These are phyloP conservation scores for Grammomys surdaster DNA, from an alignment of 2,113 vertebrate species.

Conservation along the genomic window DNA sequence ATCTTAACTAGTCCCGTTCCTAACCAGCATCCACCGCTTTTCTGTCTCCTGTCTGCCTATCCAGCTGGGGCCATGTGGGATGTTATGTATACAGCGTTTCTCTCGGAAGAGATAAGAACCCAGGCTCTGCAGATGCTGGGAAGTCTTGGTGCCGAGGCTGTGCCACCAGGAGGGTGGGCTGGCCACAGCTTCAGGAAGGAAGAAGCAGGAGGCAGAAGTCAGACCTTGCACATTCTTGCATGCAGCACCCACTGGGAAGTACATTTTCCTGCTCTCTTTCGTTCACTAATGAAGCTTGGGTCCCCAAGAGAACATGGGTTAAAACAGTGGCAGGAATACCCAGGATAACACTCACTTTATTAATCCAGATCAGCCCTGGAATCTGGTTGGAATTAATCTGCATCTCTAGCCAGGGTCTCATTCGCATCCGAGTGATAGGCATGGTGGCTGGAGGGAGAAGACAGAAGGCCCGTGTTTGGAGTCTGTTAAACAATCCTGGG, in stretches of 20 bases:
- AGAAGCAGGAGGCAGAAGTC: background rate
- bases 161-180: background rate
- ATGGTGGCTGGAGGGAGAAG: constrained; percentile 86
- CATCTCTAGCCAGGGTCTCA: constrained; percentile 97
- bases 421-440: constrained; percentile 95
- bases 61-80: background rate
- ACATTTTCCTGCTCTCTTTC: constrained; percentile 42
- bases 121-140: background rate
- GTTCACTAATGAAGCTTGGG: constrained; percentile 52
- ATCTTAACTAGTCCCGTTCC: background rate
- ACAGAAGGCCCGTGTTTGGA: constrained; percentile 51
- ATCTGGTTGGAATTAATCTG: constrained; percentile 93
- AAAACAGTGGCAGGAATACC: constrained; percentile 53
- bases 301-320: constrained; percentile 35
- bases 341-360: constrained; percentile 89
- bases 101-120: constrained; percentile 7
- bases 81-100: background rate
- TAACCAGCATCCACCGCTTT: background rate
- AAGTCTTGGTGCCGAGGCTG: background rate
- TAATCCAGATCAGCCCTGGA: constrained; percentile 93
- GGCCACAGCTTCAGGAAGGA: background rate
- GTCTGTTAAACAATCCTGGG: constrained; percentile 44
- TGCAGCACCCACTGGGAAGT: constrained; percentile 26
- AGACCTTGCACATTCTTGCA: background rate
- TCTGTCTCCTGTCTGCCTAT: background rate